phyloP scores from a whole-genome alignment of 2,113 vertebrate genomes.

The Nerophis ophidion region DNA sequence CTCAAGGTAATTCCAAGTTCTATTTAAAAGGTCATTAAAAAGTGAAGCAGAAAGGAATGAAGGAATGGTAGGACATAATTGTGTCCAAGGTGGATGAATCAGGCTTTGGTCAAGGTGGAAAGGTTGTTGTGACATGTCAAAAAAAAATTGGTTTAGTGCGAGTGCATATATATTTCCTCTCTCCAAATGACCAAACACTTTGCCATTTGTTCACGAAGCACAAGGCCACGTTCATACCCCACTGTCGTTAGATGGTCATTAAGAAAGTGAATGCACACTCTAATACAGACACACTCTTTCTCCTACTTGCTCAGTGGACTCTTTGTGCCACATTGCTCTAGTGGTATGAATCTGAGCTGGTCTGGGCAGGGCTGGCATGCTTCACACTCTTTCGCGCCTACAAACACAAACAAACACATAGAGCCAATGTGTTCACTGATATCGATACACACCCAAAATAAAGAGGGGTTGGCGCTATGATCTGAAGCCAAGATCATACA shows the following conservation, averaged over 20 bases:
- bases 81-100: constrained; percentile 17
- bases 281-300: constrained; percentile 44
- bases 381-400: constrained; percentile 23
- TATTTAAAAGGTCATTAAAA: constrained; percentile 9
- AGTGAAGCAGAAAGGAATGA: not conserved
- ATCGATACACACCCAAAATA: constrained; percentile 37
- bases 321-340: constrained; percentile 60
- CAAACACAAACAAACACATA: constrained; percentile 32
- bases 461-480: constrained; percentile 31
- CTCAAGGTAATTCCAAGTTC: not conserved
- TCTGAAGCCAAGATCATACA: constrained; percentile 47
- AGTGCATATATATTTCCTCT: constrained; percentile 45
- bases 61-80: constrained; percentile 1
- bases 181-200: constrained; percentile 69
- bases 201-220: constrained; percentile 74
- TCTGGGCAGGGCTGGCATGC: constrained; percentile 51
- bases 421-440: constrained; percentile 15
- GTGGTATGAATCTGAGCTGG: constrained; percentile 38
- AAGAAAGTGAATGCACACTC: constrained; percentile 45
- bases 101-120: constrained; percentile 22
- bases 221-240: constrained; percentile 77
- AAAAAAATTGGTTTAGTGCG: constrained; percentile 33
- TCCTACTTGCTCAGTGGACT: constrained; percentile 52
- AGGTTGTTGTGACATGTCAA: constrained; percentile 32
- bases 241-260: constrained; percentile 41